Base-by-base conservation (phyloP, 2,113 vertebrate genomes). In the Spea multiplicata region DNA sequence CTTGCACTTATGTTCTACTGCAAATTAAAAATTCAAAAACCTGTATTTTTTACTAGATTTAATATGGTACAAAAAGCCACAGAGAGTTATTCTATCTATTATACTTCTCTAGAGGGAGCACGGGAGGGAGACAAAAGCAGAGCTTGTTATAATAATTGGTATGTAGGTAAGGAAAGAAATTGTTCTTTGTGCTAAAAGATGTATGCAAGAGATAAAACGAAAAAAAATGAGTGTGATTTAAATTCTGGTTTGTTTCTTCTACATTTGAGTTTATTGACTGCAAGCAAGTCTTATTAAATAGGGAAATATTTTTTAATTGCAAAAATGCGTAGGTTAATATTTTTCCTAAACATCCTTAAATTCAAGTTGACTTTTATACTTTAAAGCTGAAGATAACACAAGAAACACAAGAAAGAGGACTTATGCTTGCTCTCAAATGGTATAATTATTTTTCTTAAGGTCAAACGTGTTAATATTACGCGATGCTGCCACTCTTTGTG, bases 141-240 rank as follows among this genome's bases (percentile, higher is more conserved):
- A 68, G 71, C 78, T 80, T 74, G 78, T 80, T 80, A 80, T 80
- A 80, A 74, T 80, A 80, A 80, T 80, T 80, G 78, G 78, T 74
- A 80, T 68, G 71, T 74, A 74, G 78, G 71, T 80, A 68, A 65
- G 65, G 53, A 80, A 70, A 80, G 76, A 80, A 80, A 80, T 67
- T 30, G 64, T 64, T 73, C 78, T 72, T 80, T 80, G 78, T 74
- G 78, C 78, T 44, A 53, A 68, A 74, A 80, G 78, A 80, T 74
- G 71, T 48, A 77, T 80, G 65, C 61, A 53, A 74, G 53, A 68
- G 64, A 80, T 80, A 68, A 74, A 80, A 80, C 73, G 49, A 71
- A 73, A 73, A 73, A 71, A 80, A 73, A 66, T 79, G 69, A 80
- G 49, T 4, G 16, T 66, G 64, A 73, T 73, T 79, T 48, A 73